Evolutionary conservation across 2,113 vertebrate genomes (phyloP), one percentile per base, ranked within the genome.

Genomic region (Poecilia latipinna): DNA sequence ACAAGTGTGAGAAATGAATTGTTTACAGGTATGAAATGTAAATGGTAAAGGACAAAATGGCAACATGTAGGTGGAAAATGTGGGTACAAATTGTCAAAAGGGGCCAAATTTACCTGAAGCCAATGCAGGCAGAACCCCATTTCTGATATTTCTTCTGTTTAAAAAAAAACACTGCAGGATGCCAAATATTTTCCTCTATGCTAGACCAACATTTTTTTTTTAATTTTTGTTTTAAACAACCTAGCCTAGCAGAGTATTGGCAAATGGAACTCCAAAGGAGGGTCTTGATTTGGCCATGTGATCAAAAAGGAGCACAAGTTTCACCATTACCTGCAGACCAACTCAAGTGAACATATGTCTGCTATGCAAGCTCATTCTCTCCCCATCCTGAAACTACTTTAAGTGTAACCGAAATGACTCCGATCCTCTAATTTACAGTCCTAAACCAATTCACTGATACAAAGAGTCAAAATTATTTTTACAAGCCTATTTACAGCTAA

Each of bases 401-500:
- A 75, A 65, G 67, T 84, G 57, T 17, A 26, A 65, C 74, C 28
- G 75, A 74, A 74, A 63, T 67, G 61, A 80, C 54, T 70, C 42
- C 66, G 79, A 88, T 82, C 72, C 77, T 80, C 33, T 75, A 15
- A 82, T 83, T 85, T 82, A 87, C 82, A 88, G 73, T 85, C 65
- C 74, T 77, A 84, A 86, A 85, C 70, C 74, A 83, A 82, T 82
- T 87, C 64, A 87, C 68, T 75, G 82, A 89, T 89, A 84, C 81
- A 90, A 86, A 86, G 72, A 84, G 72, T 88, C 63, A 78, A 87
- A 90, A 80, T 75, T 76, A 73, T 86, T 63, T 57, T 82, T 89
- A 92, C 88, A 91, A 88, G 91, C 91, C 79, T 93, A 92, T 93
- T 92, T 91, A 93, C 89, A 92, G 88, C 88, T 89, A 91, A 91